phyloP scores from a whole-genome alignment of 2,888 invertebrate species.

The Agriopis marginaria region DNA sequence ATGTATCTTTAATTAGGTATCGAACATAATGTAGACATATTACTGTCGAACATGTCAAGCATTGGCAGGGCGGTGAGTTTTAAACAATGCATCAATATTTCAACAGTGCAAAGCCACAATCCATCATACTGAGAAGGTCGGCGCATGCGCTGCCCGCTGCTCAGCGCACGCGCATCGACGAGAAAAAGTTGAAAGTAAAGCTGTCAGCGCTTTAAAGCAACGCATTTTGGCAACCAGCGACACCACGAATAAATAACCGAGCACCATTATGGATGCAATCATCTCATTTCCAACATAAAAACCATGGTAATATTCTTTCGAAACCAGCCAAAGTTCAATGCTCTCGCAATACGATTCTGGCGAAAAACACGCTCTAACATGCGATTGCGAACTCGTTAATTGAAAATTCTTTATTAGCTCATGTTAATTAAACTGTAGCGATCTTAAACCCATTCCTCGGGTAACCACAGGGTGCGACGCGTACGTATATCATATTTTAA shows the following conservation, averaged over 20 bases:
- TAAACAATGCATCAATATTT: conserved; percentile 55
- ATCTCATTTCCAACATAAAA: conserved; percentile 51
- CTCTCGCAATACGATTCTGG: conserved; percentile 51
- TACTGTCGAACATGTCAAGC: conserved; percentile 50
- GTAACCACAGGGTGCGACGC: conserved; percentile 63
- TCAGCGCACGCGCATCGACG: conserved; percentile 24
- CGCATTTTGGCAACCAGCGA: conserved; percentile 47
- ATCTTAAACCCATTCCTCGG: conserved; percentile 56
- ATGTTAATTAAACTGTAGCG: conserved; percentile 61
- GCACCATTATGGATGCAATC: conserved; percentile 48
- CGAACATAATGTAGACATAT: conserved; percentile 34
- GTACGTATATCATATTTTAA: conserved; percentile 60
- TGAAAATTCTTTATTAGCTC: conserved; percentile 65
- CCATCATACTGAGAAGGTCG: conserved; percentile 60
- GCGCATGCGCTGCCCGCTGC: conserved; percentile 40
- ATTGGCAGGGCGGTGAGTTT: conserved; percentile 42
- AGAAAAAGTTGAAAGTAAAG: conserved; percentile 19
- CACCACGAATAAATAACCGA: conserved; percentile 46
- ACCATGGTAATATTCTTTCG: conserved; percentile 48
- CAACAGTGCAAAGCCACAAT: conserved; percentile 51
- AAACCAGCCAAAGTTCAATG: conserved; percentile 59
- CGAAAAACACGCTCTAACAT: conserved; percentile 53
- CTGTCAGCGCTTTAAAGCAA: conserved; percentile 34
- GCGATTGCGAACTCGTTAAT: conserved; percentile 56
- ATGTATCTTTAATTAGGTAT: conserved; percentile 2